These are phyloP conservation scores for Mesochorus sp. DNA, from an alignment of 2,888 invertebrate genomes.

Conservation along the genomic window DNA sequence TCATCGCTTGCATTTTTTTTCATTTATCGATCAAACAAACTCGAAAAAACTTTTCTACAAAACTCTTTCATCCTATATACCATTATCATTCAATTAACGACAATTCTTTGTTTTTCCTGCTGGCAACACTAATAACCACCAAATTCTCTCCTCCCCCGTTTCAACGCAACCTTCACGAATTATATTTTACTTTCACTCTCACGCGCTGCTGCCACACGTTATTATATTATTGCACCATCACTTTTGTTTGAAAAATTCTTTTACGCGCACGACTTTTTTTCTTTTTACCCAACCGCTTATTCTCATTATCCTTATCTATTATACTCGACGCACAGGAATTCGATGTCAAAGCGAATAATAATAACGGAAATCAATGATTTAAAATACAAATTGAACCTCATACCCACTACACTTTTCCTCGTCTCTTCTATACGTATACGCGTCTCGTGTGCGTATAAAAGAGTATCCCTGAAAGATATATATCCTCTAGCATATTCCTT, in stretches of 20 bases:
- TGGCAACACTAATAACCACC: too few relatives aligned
- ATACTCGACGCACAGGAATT: not conserved
- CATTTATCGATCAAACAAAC: not conserved
- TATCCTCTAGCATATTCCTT: conserved; percentile 63
- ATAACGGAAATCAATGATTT: conserved; percentile 26
- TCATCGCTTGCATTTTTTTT: not conserved
- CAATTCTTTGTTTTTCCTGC: too few relatives aligned
- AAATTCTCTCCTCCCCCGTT: too few relatives aligned
- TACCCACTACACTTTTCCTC: not conserved
- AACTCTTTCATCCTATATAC: not conserved
- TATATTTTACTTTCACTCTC: not conserved
- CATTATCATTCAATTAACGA: not conserved
- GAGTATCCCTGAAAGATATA: too few relatives aligned
- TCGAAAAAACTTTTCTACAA: not conserved
- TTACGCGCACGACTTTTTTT: too few relatives aligned
- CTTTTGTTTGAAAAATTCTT: too few relatives aligned
- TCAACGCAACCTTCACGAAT: too few relatives aligned
- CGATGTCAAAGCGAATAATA: not conserved
- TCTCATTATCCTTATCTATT: conserved; percentile 4
- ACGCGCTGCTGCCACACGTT: too few relatives aligned
- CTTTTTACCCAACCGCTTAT: too few relatives aligned
- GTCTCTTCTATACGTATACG: not conserved
- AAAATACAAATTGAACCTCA: not conserved
- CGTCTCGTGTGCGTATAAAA: too few relatives aligned
- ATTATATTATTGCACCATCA: too few relatives aligned